phyloP scores from a whole-genome alignment of 2,113 vertebrate species.

The Ursus arctos region DNA sequence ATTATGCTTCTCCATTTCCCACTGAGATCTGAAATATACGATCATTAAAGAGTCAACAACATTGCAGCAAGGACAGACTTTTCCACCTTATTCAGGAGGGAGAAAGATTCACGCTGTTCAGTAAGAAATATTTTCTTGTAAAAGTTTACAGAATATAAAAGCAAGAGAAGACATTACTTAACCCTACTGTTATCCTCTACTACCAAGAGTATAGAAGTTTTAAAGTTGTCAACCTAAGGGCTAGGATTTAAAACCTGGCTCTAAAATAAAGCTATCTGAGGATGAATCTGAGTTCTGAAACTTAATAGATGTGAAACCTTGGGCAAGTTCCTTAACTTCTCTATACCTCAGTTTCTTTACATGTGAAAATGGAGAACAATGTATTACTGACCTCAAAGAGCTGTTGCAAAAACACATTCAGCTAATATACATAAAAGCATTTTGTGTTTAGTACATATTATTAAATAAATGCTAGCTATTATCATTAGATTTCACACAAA shows the following conservation, averaged over 20 bases:
- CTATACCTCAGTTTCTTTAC: conserved; percentile 17
- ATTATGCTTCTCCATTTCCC: conserved; percentile 73
- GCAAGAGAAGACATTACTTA: conserved; percentile 1
- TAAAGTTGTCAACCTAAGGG: neutral
- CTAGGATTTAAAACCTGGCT: conserved; percentile 30
- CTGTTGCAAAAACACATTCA: conserved; percentile 17
- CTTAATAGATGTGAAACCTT: conserved; percentile 22
- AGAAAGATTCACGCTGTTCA: neutral
- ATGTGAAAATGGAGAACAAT: conserved; percentile 26
- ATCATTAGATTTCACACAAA: neutral
- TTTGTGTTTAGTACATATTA: conserved; percentile 9
- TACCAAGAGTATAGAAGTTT: neutral
- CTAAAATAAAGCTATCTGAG: conserved; percentile 33
- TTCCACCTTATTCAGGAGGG: neutral
- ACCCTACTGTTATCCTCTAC: neutral
- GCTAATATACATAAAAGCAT: conserved; percentile 8
- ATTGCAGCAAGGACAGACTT: conserved; percentile 25
- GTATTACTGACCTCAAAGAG: conserved; percentile 14
- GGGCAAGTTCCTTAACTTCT: neutral
- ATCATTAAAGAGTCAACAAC: conserved; percentile 40
- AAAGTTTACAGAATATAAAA: conserved; percentile 19
- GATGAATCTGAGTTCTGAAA: neutral
- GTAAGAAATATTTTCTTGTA: neutral
- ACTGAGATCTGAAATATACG: conserved; percentile 78
- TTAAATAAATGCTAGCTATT: conserved; percentile 39